Evolutionary conservation across 2,888 invertebrate species (phyloP), one percentile per base, ranked within the genome.

Genomic region (Aspidiotus rigidus): DNA sequence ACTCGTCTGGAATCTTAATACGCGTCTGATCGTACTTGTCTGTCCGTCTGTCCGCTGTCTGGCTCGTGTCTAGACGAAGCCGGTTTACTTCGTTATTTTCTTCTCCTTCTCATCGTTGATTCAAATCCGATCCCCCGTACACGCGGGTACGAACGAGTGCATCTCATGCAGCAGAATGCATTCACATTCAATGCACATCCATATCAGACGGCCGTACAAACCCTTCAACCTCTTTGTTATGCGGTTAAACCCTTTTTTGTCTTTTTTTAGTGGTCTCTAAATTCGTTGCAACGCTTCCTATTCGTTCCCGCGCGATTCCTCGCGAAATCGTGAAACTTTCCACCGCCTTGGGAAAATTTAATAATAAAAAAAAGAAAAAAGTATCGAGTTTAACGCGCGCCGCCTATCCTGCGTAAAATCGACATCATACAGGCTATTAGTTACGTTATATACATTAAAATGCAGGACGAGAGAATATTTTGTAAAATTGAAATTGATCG

Each of bases 131-230:
- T 49, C 49, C 49, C 49, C 49, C n/a, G n/a, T 11, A 49, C 49
- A 49, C 49, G 49, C 10, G n/a, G 17, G 57, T 57, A 6, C 10
- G 11, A 57, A 57, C 57, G 57, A 57, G 57, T 57, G 57, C 57
- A 57, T 57, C 57, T n/a, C 57, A 57, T 57, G 57, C 57, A 57
- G 57, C 57, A n/a, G 57, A 57, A 57, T 57, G 57, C 57, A 57
- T 10, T 17, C 57, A 10, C 57, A 15, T 57, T 57, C 10, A 57
- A 57, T 57, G 57, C 57, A 17, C 57, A 57, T 57, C 16, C 10
- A 57, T 57, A 57, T 15, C 16, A 57, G 57, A 57, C 17, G 57
- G 17, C 15, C 57, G 57, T 57, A 57, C 15, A 17, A 57, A 28
- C 28, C 57, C 57, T 17, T n/a, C 57, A 10, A 49, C 57, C 17